Evolutionary conservation across 2,797 vertebrate genomes (phyloP).

Genomic region (Alca torda): DNA sequence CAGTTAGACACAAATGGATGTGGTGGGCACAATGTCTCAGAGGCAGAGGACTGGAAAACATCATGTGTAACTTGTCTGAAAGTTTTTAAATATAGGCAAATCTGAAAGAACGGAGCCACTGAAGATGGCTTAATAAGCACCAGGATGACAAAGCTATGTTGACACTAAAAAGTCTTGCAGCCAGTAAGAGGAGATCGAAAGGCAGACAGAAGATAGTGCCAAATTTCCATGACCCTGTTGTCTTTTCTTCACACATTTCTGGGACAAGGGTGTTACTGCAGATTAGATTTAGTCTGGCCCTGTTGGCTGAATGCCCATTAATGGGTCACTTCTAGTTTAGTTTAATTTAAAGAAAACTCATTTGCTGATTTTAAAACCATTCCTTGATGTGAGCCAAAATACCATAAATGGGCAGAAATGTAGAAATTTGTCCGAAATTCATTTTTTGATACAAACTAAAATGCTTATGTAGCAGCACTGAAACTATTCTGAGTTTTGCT

Average conservation of each 20-base stretch:
- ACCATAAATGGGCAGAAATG: rapidly evolving
- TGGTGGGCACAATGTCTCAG: neutral
- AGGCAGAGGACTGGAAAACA: neutral
- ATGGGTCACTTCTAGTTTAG: neutral
- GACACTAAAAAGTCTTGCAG: neutral
- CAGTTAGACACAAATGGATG: neutral
- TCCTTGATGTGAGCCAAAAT: neutral
- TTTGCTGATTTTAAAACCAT: neutral
- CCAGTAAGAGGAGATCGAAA: neutral
- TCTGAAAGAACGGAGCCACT: neutral
- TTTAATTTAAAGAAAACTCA: neutral
- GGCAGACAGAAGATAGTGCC: neutral
- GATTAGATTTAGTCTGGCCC: neutral
- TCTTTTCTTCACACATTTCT: neutral
- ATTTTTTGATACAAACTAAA: neutral
- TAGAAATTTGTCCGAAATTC: neutral
- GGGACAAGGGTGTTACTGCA: neutral
- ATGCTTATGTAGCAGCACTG: neutral
- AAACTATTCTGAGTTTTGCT: neutral
- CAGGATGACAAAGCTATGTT: neutral
- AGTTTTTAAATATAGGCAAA: neutral
- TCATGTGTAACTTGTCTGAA: neutral
- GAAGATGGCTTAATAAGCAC: neutral
- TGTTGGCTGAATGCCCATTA: neutral
- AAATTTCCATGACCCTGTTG: neutral